Base-by-base conservation (phyloP, 1,140 invertebrate genomes). In the Steinernema feltiae region DNA sequence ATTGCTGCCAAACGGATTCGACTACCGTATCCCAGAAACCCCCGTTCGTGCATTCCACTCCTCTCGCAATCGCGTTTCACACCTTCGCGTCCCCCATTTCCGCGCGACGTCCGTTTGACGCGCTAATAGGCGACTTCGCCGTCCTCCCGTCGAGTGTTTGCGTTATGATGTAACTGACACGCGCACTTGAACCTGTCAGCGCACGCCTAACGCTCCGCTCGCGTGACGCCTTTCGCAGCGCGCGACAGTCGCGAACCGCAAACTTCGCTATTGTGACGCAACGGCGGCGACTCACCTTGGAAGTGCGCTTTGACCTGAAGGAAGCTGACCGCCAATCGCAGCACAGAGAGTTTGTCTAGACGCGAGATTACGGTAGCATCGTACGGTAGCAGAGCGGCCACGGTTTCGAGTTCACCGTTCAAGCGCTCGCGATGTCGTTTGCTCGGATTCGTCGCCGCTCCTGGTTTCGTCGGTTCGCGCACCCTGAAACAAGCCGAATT, bases 301-400 rank as follows among this genome's bases (percentile, higher is more conserved):
- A 98, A 98, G 89, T 98, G 98, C 88, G 93, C 96, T 89, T 99
- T 99, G 82, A 94, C 98, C 78, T 95, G 90, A 79, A 99, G 91
- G 88, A 98, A 99, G 88, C 94, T 95, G 87, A 99, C 96, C 70
- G 94, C 95, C 72, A 99, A 91, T 83, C 97, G 90, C 73, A 99
- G 90, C 81, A 99, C 98, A 84, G 94, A 97, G 24, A 99, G 91
- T 83, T 97, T 91, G 89, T 99, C 97, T 84, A 99, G 89, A 89
- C 98, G 98, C 72, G 69, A 86, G 69, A 98, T 91, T 85, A 98
- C 97, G 87, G 94, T 96, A 88, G 97, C 93, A 88, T 98, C 95
- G 89, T 97, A 99, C 78, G 97, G 97, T 83, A 99, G 90, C 69
- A 98, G 90, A 76, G 93, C 95, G n/a, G 96, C 96, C 80, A 99